Conservation (phyloP, 1,140 invertebrate genomes). For the Heliconius eleuchia region DNA sequence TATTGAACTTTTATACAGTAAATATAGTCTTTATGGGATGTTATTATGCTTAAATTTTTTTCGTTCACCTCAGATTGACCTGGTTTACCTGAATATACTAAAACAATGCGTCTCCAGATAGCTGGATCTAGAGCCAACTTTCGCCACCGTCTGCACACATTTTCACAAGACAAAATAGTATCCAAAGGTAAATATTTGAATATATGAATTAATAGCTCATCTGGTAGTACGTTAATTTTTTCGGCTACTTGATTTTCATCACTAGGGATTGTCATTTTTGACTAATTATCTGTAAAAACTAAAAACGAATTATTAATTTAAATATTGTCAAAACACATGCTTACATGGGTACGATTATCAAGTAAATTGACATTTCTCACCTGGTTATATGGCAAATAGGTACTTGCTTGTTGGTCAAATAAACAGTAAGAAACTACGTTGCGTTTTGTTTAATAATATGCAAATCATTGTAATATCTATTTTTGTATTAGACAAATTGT, state of each 20-base stretch:
- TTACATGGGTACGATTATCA: not conserved
- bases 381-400: not conserved
- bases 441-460: conserved; percentile 13
- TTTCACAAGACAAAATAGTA: conserved; percentile 57
- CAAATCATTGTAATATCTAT: conserved; percentile 33
- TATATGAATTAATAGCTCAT: conserved; percentile 71
- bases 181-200: conserved; percentile 68
- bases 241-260: conserved; percentile 26
- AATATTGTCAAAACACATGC: no score
- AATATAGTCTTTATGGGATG: conserved; percentile 56
- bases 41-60: conserved; percentile 61
- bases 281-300: not conserved
- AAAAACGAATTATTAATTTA: not conserved
- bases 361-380: not conserved
- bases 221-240: conserved; percentile 62
- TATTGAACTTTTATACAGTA: conserved; percentile 67
- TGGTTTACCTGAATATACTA: conserved; percentile 68
- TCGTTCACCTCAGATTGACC: conserved; percentile 62
- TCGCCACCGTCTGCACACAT: conserved; percentile 67
- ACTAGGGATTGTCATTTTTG: conserved; percentile 48
- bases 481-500: conserved; percentile 17
- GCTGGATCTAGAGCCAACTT: conserved; percentile 55
- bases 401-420: not conserved
- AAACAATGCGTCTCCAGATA: conserved; percentile 61
- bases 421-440: not conserved